Evolutionary conservation across 2,797 vertebrate species (phyloP).

Genomic region (Oophaga sylvatica): DNA sequence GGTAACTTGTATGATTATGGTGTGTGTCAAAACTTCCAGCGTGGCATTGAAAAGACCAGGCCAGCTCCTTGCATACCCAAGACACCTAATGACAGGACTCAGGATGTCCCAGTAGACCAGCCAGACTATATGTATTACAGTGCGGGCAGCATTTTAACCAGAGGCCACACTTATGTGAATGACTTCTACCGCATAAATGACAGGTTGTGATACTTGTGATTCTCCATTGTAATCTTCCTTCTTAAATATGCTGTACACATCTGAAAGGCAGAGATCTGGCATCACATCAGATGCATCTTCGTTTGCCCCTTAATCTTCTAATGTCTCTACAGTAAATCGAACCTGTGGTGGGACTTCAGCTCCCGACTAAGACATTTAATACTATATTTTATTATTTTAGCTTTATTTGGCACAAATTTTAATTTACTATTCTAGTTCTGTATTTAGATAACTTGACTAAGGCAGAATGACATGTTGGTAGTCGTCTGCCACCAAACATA

Average conservation of each 20-base stretch:
- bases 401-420: neutral
- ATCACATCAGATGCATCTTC: conserved; percentile 13
- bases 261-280: conserved; percentile 22
- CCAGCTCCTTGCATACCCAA: conserved; percentile 15
- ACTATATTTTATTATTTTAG: neutral
- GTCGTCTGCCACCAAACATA: neutral
- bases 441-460: neutral
- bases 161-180: conserved; percentile 24
- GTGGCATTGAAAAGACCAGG: conserved; percentile 32
- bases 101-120: conserved; percentile 1
- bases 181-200: conserved; percentile 43
- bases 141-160: conserved; percentile 37
- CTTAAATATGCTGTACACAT: conserved; percentile 22
- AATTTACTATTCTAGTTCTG: neutral
- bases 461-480: neutral
- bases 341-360: neutral
- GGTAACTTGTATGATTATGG: conserved; percentile 41
- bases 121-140: conserved; percentile 19
- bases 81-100: conserved; percentile 45
- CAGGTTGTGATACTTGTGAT: conserved; percentile 27
- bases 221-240: conserved; percentile 33
- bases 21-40: conserved; percentile 37
- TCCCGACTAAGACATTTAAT: neutral
- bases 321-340: neutral
- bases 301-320: conserved; percentile 16